These are phyloP conservation scores for Aethes cnicana DNA, from an alignment of 2,888 invertebrate genomes.

Conservation along the genomic window DNA sequence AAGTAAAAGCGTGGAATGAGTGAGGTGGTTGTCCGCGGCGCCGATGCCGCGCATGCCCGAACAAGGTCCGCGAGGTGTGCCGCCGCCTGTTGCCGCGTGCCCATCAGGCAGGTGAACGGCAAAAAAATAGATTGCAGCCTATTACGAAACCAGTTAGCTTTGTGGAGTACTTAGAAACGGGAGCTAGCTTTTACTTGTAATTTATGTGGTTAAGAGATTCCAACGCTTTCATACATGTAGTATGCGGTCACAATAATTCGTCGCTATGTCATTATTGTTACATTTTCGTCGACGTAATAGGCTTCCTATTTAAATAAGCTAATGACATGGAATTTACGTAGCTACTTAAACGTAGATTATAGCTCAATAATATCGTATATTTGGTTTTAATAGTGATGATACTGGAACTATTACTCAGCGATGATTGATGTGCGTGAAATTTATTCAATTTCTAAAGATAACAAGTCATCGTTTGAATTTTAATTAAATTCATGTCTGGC, in stretches of 20 bases:
- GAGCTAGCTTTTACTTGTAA: constrained; percentile 76
- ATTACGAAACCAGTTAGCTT: constrained; percentile 69
- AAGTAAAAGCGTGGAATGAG: constrained; percentile 63
- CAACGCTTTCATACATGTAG: constrained; percentile 53
- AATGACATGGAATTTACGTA: constrained; percentile 17
- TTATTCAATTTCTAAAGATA: constrained; percentile 24
- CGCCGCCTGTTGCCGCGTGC: constrained; percentile 40
- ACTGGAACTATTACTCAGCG: constrained; percentile 6
- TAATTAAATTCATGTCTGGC: constrained; percentile 34
- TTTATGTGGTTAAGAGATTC: constrained; percentile 64
- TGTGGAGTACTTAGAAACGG: constrained; percentile 56
- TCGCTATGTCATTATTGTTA: constrained; percentile 30
- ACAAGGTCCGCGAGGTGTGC: constrained; percentile 54
- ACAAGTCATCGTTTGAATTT: constrained; percentile 18
- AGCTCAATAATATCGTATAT: no score
- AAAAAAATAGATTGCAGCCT: constrained; percentile 70
- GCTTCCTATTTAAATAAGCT: constrained; percentile 14
- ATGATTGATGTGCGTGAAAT: constrained; percentile 26
- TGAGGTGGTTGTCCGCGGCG: constrained; percentile 47
- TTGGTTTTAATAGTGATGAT: constrained; percentile 8
- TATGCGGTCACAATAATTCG: constrained; percentile 45
- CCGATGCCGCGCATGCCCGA: constrained; percentile 45
- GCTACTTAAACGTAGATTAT: constrained; percentile 6
- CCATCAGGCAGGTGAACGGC: constrained; percentile 69
- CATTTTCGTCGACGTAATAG: constrained; percentile 25